Percentiles rank a stretch among this genome's conserved stretches.
phyloP scores from a whole-genome alignment of 2,113 vertebrate genomes.

The Lophura nycthemera region DNA sequence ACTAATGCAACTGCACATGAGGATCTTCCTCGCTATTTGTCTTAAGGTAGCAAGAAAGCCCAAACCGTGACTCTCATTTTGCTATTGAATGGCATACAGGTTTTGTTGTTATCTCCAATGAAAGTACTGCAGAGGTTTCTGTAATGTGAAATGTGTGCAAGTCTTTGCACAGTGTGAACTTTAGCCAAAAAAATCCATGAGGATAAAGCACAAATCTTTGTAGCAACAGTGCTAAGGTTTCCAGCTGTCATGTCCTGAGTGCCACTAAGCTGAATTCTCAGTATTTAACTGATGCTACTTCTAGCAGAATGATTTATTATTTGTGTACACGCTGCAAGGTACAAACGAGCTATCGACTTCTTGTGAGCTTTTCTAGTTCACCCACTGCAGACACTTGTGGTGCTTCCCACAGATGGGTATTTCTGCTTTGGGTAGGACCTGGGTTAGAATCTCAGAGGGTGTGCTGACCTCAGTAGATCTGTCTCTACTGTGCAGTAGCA shows the following conservation, averaged over 20 bases:
- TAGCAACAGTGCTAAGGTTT: not conserved
- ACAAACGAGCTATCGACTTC: not conserved
- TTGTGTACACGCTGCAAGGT: fast-evolving
- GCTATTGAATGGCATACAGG: not conserved
- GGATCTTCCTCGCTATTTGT: not conserved
- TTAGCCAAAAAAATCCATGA: not conserved
- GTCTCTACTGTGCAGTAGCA: not conserved
- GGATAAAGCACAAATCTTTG: not conserved
- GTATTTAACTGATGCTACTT: not conserved
- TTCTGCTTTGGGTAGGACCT: not conserved
- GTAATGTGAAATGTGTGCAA: not conserved
- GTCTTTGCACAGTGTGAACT: not conserved
- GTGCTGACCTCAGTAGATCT: fast-evolving
- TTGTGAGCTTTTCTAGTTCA: not conserved
- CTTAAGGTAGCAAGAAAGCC: not conserved
- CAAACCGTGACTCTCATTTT: not conserved
- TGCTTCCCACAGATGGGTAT: not conserved
- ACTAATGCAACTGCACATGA: not conserved
- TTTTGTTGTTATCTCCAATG: not conserved
- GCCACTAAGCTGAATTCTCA: not conserved
- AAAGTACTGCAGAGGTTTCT: not conserved
- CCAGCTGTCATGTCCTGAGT: not conserved
- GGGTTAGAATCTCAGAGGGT: not conserved
- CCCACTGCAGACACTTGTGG: fast-evolving
- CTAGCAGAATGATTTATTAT: not conserved